Conservation (phyloP, 2,888 invertebrate genomes). For the Nephrotoma flavescens region DNA sequence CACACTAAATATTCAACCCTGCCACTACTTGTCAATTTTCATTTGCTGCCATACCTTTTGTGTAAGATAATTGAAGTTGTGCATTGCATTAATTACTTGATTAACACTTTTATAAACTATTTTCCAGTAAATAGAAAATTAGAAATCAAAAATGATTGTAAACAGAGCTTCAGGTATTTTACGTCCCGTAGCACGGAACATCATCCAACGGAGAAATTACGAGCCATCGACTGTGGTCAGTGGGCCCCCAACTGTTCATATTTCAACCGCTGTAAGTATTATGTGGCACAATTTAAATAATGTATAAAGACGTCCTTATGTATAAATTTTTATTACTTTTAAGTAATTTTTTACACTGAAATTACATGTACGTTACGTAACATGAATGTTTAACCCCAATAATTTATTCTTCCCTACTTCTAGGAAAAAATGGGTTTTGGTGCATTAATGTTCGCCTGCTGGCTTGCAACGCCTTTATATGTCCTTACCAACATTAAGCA, state of each 20-base stretch:
- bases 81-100: background rate
- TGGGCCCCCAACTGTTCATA: constrained; percentile 25
- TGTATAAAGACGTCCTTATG: background rate
- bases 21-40: background rate
- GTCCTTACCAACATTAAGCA: constrained; percentile 26
- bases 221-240: constrained; percentile 24
- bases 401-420: constrained; percentile 10
- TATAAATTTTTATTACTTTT: background rate
- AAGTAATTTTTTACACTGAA: background rate
- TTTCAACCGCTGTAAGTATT: constrained; percentile 26
- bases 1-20: background rate
- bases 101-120: background rate
- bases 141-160: constrained; percentile 21
- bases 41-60: background rate
- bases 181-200: constrained; percentile 23
- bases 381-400: background rate
- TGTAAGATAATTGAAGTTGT: background rate
- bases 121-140: background rate
- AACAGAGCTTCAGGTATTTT: constrained; percentile 24
- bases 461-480: constrained; percentile 23
- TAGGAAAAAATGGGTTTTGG: constrained; percentile 25
- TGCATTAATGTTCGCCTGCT: constrained; percentile 23
- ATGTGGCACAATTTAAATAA: background rate
- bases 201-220: constrained; percentile 19
- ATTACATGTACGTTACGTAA: background rate